Percentiles rank a stretch among this genome's conserved stretches.
phyloP scores from a whole-genome alignment of 1,140 invertebrate genomes.

The Hylaeus volcanicus region DNA sequence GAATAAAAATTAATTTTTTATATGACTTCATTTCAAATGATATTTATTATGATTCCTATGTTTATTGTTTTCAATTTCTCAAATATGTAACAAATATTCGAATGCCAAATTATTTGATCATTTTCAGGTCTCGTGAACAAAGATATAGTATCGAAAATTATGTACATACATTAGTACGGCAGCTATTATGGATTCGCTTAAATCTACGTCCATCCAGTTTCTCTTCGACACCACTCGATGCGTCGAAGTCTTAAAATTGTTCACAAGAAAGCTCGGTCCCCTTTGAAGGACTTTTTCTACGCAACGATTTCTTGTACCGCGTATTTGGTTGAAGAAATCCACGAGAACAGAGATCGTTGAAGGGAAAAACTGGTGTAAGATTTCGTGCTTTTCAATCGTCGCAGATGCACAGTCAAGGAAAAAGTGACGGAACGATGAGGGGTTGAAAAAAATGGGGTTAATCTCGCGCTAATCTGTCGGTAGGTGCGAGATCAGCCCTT shows the following conservation, averaged over 20 bases:
- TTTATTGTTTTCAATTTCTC: no score
- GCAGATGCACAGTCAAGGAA: slow-evolving; percentile 20
- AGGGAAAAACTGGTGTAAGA: slow-evolving; percentile 1
- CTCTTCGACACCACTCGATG: not conserved
- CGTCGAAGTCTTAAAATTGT: not conserved
- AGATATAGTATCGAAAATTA: no score
- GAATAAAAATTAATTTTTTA: no score
- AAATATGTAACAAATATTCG: no score
- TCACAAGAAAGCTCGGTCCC: not conserved
- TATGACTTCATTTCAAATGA: no score
- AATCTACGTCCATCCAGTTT: not conserved
- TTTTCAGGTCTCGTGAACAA: no score
- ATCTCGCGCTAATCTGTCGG: slow-evolving; percentile 56
- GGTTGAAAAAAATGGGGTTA: slow-evolving; percentile 60
- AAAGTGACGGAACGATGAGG: slow-evolving; percentile 31
- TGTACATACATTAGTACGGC: no score
- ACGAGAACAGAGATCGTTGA: not conserved
- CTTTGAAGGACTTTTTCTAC: not conserved
- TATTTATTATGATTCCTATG: no score
- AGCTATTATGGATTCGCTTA: no score
- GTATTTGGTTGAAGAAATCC: not conserved
- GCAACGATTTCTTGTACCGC: not conserved
- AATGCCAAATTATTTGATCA: no score
- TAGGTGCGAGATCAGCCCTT: not conserved
- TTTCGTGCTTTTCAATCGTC: slow-evolving; percentile 40